Conservation (phyloP, 2,888 invertebrate species). For the Choristoneura rosaceana region DNA sequence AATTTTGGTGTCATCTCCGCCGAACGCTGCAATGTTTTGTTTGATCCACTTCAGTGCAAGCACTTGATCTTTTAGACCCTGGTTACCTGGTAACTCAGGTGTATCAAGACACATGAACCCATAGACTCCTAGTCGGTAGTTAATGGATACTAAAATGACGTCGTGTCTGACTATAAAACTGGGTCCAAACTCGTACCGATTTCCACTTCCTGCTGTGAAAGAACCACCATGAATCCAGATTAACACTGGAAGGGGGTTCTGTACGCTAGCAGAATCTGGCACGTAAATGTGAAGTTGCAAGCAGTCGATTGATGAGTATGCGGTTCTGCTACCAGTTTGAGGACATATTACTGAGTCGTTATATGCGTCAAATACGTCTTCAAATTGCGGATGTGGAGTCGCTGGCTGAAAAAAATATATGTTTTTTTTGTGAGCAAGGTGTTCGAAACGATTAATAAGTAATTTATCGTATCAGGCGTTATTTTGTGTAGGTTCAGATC, state of each 20-base stretch:
- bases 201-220: slow-evolving; percentile 60
- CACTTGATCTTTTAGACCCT: slow-evolving; percentile 45
- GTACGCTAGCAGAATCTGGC: slow-evolving; percentile 59
- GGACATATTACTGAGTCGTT: slow-evolving; percentile 58
- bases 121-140: slow-evolving; percentile 42
- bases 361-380: slow-evolving; percentile 56
- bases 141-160: slow-evolving; percentile 56
- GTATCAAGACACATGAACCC: slow-evolving; percentile 43
- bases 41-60: slow-evolving; percentile 41
- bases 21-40: slow-evolving; percentile 43
- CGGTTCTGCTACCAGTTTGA: slow-evolving; percentile 55
- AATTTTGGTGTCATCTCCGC: slow-evolving; percentile 40
- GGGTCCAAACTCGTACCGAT: slow-evolving; percentile 56
- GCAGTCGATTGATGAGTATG: slow-evolving; percentile 75
- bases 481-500: no score
- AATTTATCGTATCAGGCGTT: no score
- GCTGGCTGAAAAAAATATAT: slow-evolving; percentile 54
- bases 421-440: no score
- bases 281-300: slow-evolving; percentile 87
- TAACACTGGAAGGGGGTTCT: slow-evolving; percentile 59
- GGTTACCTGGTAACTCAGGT: slow-evolving; percentile 43
- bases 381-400: slow-evolving; percentile 53
- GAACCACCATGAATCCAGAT: slow-evolving; percentile 75
- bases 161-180: slow-evolving; percentile 59
- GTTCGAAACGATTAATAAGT: no score